Conservation (phyloP, 2,113 vertebrate genomes). For the Corapipo altera region DNA sequence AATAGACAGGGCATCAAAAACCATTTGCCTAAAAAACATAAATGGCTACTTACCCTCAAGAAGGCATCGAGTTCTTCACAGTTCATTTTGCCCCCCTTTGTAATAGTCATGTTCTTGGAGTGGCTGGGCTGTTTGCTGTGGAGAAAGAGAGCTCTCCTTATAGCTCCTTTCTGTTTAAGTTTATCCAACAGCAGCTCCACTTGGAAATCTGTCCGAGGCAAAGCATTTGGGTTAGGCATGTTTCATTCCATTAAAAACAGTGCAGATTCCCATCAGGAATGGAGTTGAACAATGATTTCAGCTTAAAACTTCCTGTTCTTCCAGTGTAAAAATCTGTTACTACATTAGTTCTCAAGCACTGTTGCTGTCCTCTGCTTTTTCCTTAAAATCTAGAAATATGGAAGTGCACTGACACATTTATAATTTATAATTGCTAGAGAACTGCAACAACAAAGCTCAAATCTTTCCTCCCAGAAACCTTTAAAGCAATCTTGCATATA, state of each 20-base stretch:
- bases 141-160: constrained; percentile 90
- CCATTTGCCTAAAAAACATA: neutral
- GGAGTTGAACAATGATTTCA: neutral
- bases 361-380: neutral
- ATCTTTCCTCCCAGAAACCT: neutral
- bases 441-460: neutral
- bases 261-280: neutral
- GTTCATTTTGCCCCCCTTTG: constrained; percentile 71
- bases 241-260: neutral
- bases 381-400: neutral
- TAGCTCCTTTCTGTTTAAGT: constrained; percentile 92
- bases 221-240: neutral
- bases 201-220: constrained; percentile 82
- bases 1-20: neutral
- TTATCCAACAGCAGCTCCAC: constrained; percentile 92
- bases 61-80: constrained; percentile 90
- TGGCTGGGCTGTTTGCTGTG: constrained; percentile 79
- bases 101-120: constrained; percentile 86
- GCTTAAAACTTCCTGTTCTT: neutral
- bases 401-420: neutral
- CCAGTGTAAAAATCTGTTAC: neutral
- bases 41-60: constrained; percentile 79
- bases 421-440: neutral
- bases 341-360: neutral
- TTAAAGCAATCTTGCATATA: neutral